These are phyloP conservation scores for Meteorus colon DNA, from an alignment of 2,888 invertebrate genomes.

Conservation along the genomic window DNA sequence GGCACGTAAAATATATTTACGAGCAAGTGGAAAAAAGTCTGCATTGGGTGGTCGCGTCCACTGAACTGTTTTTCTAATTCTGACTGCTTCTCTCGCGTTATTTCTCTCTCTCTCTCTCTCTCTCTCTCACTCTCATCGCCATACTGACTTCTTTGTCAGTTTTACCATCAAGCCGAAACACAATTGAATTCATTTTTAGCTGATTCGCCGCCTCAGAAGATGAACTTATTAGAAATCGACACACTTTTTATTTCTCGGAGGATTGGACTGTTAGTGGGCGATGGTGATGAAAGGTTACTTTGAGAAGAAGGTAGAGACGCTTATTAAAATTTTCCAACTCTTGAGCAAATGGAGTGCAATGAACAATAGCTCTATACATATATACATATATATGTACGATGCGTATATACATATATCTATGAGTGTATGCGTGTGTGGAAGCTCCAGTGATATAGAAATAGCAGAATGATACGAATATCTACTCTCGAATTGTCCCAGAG, in stretches of 20 bases:
- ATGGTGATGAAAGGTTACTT: conserved; percentile 39
- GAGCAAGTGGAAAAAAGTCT: conserved; percentile 19
- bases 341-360: conserved; percentile 52
- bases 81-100: not conserved
- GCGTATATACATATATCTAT: too few relatives aligned
- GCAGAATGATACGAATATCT: conserved; percentile 17
- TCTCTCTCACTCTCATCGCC: not conserved
- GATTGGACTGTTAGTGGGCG: not conserved
- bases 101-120: not conserved
- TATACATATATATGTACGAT: conserved; percentile 9
- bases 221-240: too few relatives aligned
- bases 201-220: conserved; percentile 20
- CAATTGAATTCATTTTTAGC: not conserved
- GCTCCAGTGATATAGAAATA: conserved; percentile 31
- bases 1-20: conserved; percentile 38
- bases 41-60: conserved; percentile 18
- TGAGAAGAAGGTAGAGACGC: conserved; percentile 45
- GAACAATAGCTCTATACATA: conserved; percentile 52
- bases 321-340: conserved; percentile 54
- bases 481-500: conserved; percentile 2
- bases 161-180: not conserved
- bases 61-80: conserved; percentile 16
- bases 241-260: too few relatives aligned
- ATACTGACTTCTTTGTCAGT: not conserved
- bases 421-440: conserved; percentile 29